A percentile compares a stretch with the other conserved stretches of the same genome.
Evolutionary conservation across 2,797 vertebrate species (phyloP).

Genomic region (Eulemur rubriventer): DNA sequence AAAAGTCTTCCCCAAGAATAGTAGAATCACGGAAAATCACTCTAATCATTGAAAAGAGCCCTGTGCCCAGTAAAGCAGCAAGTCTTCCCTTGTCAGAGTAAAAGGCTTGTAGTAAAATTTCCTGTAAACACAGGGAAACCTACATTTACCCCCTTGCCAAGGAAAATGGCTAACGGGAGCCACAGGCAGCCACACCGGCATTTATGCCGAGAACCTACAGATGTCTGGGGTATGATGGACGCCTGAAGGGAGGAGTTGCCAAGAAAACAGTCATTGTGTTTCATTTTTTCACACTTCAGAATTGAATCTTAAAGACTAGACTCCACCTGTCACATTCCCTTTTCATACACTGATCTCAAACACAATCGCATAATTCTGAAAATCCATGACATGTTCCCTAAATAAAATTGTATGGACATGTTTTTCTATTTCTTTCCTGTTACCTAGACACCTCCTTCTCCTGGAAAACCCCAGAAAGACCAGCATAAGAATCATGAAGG

Average conservation of each 20-base stretch:
- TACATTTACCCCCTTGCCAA: slow-evolving; percentile 38
- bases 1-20: slow-evolving; percentile 36
- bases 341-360: background rate
- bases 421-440: slow-evolving; percentile 33
- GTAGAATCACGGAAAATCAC: slow-evolving; percentile 56
- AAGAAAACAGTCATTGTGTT: background rate
- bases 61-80: slow-evolving; percentile 45
- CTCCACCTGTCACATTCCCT: background rate
- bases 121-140: slow-evolving; percentile 27
- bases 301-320: background rate
- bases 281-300: background rate
- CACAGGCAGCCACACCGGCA: background rate
- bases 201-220: background rate
- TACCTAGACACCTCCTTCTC: background rate
- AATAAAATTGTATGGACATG: background rate
- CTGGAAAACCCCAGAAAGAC: slow-evolving; percentile 15
- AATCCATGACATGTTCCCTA: background rate
- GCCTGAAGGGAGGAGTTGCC: background rate
- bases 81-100: slow-evolving; percentile 28
- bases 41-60: background rate
- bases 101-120: slow-evolving; percentile 54
- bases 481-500: background rate
- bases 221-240: background rate
- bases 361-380: background rate
- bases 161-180: background rate